These are phyloP conservation scores for Nylanderia fulva DNA, from an alignment of 1,140 invertebrate species.

Conservation along the genomic window DNA sequence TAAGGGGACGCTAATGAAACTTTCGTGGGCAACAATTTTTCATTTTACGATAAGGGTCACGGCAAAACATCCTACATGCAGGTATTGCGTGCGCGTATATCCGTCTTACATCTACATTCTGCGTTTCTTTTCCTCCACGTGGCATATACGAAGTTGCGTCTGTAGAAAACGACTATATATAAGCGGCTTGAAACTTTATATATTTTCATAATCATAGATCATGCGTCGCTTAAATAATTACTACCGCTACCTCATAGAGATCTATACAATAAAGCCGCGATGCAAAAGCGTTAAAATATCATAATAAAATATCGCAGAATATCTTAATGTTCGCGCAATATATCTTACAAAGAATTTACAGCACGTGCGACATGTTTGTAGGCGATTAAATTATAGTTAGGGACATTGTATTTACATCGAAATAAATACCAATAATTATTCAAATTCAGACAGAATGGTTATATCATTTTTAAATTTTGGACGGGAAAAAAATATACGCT, in stretches of 20 bases:
- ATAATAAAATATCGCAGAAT: conserved; percentile 20
- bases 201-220: conserved; percentile 45
- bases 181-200: neutral
- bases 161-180: neutral
- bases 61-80: conserved; percentile 5
- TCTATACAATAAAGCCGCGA: neutral
- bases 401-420: neutral
- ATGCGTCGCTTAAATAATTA: conserved; percentile 38
- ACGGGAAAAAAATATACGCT: too few species aligned
- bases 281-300: neutral
- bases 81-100: conserved; percentile 23
- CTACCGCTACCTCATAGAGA: neutral
- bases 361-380: neutral
- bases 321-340: conserved; percentile 14
- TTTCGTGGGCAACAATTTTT: conserved; percentile 46
- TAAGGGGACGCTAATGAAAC: conserved; percentile 41
- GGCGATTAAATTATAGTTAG: neutral
- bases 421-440: conserved; percentile 2
- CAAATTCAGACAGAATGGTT: neutral
- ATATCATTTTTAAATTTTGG: neutral
- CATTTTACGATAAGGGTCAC: conserved; percentile 32
- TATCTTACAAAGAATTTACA: neutral
- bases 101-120: conserved; percentile 6
- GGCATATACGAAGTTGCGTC: neutral
- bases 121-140: neutral